Percentiles rank a stretch among this genome's conserved stretches.
Conservation (phyloP, 2,797 vertebrate genomes). For the Garrulus glandarius region DNA sequence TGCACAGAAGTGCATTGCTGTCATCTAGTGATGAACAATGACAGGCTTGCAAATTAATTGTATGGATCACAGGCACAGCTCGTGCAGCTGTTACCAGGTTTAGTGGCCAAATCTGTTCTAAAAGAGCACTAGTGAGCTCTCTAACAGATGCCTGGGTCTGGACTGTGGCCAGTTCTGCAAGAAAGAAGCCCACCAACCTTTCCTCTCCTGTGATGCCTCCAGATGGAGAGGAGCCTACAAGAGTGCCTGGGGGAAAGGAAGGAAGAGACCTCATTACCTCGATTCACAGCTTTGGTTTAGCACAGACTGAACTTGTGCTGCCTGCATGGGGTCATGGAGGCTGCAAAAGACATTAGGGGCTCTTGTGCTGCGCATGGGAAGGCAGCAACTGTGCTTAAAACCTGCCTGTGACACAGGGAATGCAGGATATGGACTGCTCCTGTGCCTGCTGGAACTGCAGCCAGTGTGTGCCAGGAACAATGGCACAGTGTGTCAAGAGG, state of each 20-base stretch:
- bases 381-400: background rate
- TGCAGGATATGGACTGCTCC: background rate
- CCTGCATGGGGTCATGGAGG: background rate
- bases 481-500: background rate
- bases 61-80: background rate
- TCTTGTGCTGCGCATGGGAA: accelerated
- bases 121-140: background rate
- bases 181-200: background rate
- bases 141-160: conserved; percentile 18
- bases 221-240: background rate
- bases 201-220: background rate
- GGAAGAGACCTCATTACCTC: background rate
- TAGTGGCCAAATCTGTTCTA: background rate
- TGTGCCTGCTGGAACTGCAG: background rate
- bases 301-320: background rate
- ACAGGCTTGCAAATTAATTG: conserved; percentile 8
- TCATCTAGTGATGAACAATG: conserved; percentile 55
- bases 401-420: background rate
- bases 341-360: background rate
- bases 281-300: background rate
- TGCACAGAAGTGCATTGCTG: conserved; percentile 36
- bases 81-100: conserved; percentile 22
- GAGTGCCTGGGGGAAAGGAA: background rate
- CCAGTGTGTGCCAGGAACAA: accelerated
- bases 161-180: background rate